Evolutionary conservation across 2,888 invertebrate species (phyloP), one percentile per base, ranked within the genome.

Genomic region (Caenorhabditis zanzibari): DNA sequence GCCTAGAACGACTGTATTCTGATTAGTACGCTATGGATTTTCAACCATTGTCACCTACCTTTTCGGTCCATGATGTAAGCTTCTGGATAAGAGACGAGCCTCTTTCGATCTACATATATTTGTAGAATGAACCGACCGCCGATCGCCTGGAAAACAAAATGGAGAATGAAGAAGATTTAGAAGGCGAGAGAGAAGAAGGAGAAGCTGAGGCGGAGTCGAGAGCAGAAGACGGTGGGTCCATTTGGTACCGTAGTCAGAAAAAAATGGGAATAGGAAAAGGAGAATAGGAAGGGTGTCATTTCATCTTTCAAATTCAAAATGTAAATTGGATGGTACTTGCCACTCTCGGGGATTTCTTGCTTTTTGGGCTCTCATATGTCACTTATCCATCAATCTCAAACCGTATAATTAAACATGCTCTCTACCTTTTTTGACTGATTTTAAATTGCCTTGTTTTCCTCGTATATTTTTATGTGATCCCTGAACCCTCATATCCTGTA

Each of bases 31-130:
- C 32, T 38, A 63, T 44, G 63, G n/a, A 16, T 2, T 10, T 32
- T 22, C 28, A 38, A 5, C 28, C 58, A 44, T 28, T 14, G 22
- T 59, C 26, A 44, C 63, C 49, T 22, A 81, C 81, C 75, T 76
- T 81, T 81, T 14, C 69, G 74, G 63, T 81, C 81, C 81, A 81
- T 81, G 71, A 79, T 72, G 79, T 79, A 64, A 79, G 71, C 35
- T 71, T 79, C 64, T 69, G 63, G 38, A 26, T 19, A 19, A 12
- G 38, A 35, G 32, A 14, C 35, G 58, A 32, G 44, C 35, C 2
- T 22, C 41, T 28, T 22, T 26, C 44, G 54, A 71, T 71, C 79
- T 79, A 79, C 79, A 79, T 79, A 72, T 47, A 79, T 79, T 74
- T 68, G 44, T 22, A 74, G 69, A 56, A 69, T 47, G 22, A 41